phyloP scores from a whole-genome alignment of 2,113 vertebrate species.

The Amazona vittata region DNA sequence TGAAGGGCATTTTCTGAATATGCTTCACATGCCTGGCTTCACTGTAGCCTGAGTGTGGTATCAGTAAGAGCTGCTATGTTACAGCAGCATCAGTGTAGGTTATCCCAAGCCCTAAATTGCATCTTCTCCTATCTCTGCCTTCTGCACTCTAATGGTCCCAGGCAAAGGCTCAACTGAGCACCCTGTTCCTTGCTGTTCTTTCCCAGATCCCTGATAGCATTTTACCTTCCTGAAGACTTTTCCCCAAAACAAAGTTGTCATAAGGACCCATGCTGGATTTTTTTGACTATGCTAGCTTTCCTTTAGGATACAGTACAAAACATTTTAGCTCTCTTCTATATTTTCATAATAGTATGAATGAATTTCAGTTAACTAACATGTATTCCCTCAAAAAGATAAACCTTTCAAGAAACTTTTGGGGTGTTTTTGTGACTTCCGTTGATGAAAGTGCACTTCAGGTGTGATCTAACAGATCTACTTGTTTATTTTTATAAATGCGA shows the following conservation, averaged over 20 bases:
- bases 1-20: neutral
- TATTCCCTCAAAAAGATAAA: neutral
- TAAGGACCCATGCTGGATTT: fast-evolving
- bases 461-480: neutral
- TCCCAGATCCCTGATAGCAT: too few relatives aligned
- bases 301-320: neutral
- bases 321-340: neutral
- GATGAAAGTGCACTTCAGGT: neutral
- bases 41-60: neutral
- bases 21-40: neutral
- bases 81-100: neutral
- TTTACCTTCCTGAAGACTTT: neutral
- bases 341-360: neutral
- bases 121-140: neutral
- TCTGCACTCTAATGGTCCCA: fast-evolving
- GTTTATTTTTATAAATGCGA: neutral
- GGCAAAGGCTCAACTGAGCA: neutral
- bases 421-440: neutral
- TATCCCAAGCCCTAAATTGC: neutral
- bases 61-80: neutral
- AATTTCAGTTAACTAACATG: fast-evolving
- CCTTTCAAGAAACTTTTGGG: neutral
- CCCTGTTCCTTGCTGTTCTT: neutral
- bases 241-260: neutral
- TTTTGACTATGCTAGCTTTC: neutral